Percentiles rank a stretch among this genome's conserved stretches.
Conservation (phyloP, 2,113 vertebrate genomes). For the Rhinolophus ferrumequinum region DNA sequence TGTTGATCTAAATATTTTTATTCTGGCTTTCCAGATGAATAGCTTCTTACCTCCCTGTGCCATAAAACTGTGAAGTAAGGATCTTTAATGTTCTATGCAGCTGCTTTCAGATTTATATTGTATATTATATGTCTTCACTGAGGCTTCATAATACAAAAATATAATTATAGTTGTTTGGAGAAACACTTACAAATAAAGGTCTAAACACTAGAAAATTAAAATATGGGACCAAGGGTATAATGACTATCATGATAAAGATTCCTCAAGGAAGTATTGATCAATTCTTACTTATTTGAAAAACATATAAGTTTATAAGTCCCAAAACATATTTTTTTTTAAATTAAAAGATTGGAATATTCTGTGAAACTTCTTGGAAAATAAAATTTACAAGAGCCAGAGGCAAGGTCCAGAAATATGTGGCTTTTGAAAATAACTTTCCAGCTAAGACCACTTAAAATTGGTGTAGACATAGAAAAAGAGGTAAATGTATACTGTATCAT, state of each 20-base stretch:
- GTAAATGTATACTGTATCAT: not conserved
- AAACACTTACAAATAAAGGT: not conserved
- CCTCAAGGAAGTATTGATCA: not conserved
- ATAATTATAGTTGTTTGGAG: not conserved
- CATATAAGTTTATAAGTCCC: not conserved
- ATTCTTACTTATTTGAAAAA: not conserved
- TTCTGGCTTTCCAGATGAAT: not conserved
- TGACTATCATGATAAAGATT: not conserved
- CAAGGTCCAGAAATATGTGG: not conserved
- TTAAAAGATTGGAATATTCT: not conserved
- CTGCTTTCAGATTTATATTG: not conserved
- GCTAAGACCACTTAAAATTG: not conserved
- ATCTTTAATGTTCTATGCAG: not conserved
- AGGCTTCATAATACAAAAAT: not conserved
- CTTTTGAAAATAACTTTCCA: not conserved
- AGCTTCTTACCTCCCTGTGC: not conserved
- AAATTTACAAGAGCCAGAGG: not conserved
- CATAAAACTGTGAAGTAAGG: not conserved
- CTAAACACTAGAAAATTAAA: not conserved
- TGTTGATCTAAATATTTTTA: not conserved
- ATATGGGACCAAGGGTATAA: not conserved
- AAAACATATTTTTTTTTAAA: not conserved
- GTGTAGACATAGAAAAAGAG: not conserved
- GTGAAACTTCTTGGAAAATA: not conserved
- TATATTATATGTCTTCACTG: not conserved